Evolutionary conservation across 2,113 vertebrate genomes (phyloP), one percentile per base, ranked within the genome.

Genomic region (Festucalex cinctus): DNA sequence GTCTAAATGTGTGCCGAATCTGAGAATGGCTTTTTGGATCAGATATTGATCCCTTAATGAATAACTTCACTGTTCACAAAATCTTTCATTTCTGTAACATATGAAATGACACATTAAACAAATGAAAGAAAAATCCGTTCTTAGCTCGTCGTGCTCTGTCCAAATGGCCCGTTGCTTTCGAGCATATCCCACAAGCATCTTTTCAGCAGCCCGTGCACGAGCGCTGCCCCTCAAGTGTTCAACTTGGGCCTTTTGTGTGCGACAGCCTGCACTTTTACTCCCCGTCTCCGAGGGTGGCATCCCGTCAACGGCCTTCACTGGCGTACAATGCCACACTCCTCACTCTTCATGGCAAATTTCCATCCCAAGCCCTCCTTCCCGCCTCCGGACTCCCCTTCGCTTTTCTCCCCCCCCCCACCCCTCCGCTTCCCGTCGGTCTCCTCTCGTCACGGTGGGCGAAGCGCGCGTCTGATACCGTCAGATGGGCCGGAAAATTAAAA

Each of bases 401-500:
- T 87, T 84, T 89, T 85, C 81, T 80, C 84, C 78, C 65, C 72
- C 44, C 2, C 61, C 63, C 48, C 70, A 68, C 22, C 46, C 63
- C 71, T 56, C 69, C 70, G 80, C 81, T 76, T 82, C 69, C 76
- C 77, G 76, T 70, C 70, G 19, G 51, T 83, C 80, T 83, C 76
- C 77, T 94, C 87, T 86, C 95, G 93, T 94, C 94, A 92, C 91
- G 91, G 92, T 90, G 93, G 90, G 93, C 93, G 93, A 36, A 36
- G 95, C 95, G 97, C 95, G 96, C 96, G 95, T 95, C 97, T 98
- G 95, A 98, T 97, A 97, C 96, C 95, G 95, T 99, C 96, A 99
- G 96, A 96, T 97, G 95, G 96, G 93, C 95, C 96, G 96, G 96
- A 99, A 98, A 99, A 98, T 98, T 96, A 97, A 98, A 98, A 98